Evolutionary conservation across 2,888 invertebrate species (phyloP), one percentile per base, ranked within the genome.

Genomic region (Sthenelais limicola): DNA sequence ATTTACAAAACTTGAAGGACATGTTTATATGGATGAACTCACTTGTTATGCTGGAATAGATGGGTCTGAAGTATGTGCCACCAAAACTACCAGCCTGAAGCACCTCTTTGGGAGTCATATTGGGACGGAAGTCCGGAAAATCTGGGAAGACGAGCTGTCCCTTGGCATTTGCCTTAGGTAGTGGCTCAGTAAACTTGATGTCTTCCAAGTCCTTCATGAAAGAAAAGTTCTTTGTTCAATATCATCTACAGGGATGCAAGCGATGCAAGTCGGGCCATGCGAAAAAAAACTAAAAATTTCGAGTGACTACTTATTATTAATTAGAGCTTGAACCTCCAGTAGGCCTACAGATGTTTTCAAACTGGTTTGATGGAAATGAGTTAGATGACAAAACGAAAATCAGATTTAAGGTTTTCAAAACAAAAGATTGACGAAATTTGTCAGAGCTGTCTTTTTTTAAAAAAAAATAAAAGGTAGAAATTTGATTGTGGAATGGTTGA

Each of bases 21-120:
- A 21, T 9, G 9, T 58, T 52, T 15, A 52, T 21, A n/a, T 52
- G 9, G 12, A 52, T 5, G 9, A 62, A 21, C n/a, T 26, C 74
- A 83, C 83, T 81, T 73, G 83, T 83, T 26, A 78, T 75, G n/a
- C 78, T 72, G 43, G 83, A 83, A 52, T 80, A 80, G 68, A 83
- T 83, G 48, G 82, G 80, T 62, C 83, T 77, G 74, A 80, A 83
- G 73, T 83, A 83, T 1, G 83, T 82, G 21, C 83, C 83, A 18
- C 83, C 83, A 80, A 83, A 83, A 74, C 83, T 83, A 4, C 83
- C 83, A 24, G 82, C 81, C 38, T 82, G 81, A 5, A 83, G 62
- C 7, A 83, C 82, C 73, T 83, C 83, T 70, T 80, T 81, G 5
- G 83, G 83, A 7, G 83, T 82, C 80, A 83, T 78, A 74, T 81